Base-by-base conservation (phyloP, 2,113 vertebrate genomes). In the Myrmophylax atrothorax region DNA sequence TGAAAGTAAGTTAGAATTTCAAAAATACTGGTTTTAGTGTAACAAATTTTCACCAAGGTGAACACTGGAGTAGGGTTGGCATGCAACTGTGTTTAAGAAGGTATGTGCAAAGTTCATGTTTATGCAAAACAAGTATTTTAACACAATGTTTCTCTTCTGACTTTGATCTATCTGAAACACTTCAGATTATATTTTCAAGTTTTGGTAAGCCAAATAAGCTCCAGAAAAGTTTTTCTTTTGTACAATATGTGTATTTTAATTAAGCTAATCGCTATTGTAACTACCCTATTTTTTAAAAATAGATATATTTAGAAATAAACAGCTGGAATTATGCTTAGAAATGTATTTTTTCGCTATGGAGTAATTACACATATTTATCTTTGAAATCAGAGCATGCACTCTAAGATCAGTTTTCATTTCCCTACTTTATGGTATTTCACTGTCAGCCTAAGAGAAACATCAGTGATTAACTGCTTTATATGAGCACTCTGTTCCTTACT, bases 321-420 rank as follows among this genome's bases (percentile, higher is more conserved):
- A 67, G 22, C 46, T 84, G 40, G 19, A 89, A 75, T 46, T 60
- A 52, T 29, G 33, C 40, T 79, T 76, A 33, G 37, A 89, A 78
- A 75, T 53, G 5, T 64, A 35, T 23, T 38, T 86, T 75, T 77
- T 67, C 44, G 28, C 47, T 64, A 93, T 23, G 73, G 28, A 86
- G 20, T n/a, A 46, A 88, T 62, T 42, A 81, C 2, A 78, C 16
- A 56, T 59, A 70, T 73, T 62, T 37, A 33, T 18, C n/a, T 74
- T 74, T 72, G 42, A 94, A 90, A 90, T 86, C 40, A 89, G 74
- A 95, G 73, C 80, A 93, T 23, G 60, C 49, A 90, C 44, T 89
- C 52, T 10, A 74, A 55, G 42, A 84, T 55, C 35, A 75, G 26
- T 44, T 90, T 82, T 82, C 14, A 59, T 50, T 76, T 93, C 60